Percentiles rank a stretch among this genome's conserved stretches.
Conservation (phyloP, 2,888 invertebrate genomes). For the Archips crataeganus region DNA sequence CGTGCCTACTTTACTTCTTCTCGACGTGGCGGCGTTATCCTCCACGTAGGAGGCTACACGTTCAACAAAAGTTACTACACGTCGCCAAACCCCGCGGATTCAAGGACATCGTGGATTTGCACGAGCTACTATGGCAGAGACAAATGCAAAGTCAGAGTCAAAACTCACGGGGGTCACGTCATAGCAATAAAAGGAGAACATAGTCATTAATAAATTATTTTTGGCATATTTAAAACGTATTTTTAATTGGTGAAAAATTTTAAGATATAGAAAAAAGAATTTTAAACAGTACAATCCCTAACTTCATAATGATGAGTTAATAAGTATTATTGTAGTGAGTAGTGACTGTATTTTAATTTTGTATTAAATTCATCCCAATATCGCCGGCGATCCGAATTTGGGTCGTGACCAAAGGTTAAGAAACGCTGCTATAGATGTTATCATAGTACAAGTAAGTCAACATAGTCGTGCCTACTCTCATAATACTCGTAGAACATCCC, state of each 20-base stretch:
- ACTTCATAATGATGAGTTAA: too few relatives aligned
- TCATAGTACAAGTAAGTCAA: too few relatives aligned
- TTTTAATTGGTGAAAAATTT: not conserved
- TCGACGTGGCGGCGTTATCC: conserved; percentile 57
- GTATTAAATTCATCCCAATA: too few relatives aligned
- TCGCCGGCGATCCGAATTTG: too few relatives aligned
- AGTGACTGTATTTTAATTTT: too few relatives aligned
- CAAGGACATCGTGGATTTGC: conserved; percentile 55
- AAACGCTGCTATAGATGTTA: not conserved
- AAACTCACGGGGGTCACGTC: conserved; percentile 42
- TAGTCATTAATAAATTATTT: conserved; percentile 41
- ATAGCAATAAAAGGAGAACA: conserved; percentile 40
- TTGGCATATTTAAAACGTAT: not conserved
- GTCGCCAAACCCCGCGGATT: conserved; percentile 35
- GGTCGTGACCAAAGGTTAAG: too few relatives aligned
- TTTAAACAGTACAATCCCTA: too few relatives aligned
- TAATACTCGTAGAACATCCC: too few relatives aligned
- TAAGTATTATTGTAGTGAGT: too few relatives aligned
- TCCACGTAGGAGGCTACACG: conserved; percentile 54
- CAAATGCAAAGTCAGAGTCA: conserved; percentile 53
- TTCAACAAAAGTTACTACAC: conserved; percentile 52
- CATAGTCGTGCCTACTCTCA: too few relatives aligned
- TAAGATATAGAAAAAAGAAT: not conserved
- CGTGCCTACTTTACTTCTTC: conserved; percentile 51
- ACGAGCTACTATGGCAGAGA: conserved; percentile 52